Percentiles rank a stretch among this genome's conserved stretches.
phyloP scores from a whole-genome alignment of 2,113 vertebrate species.

The Chinchilla lanigera region DNA sequence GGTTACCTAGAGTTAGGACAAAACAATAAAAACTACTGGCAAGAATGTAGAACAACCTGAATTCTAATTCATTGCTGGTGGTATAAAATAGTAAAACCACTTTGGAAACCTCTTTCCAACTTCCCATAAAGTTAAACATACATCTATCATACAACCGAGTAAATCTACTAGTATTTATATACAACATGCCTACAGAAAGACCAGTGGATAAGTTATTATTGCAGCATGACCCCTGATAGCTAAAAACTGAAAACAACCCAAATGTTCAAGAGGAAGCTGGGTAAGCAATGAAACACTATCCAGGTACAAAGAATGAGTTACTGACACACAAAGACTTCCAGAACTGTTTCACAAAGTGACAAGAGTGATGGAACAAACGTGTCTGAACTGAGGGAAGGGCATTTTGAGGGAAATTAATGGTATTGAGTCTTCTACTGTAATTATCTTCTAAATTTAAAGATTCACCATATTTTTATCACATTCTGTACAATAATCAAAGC shows the following conservation, averaged over 20 bases:
- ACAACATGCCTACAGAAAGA: neutral
- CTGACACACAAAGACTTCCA: neutral
- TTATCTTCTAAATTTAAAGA: neutral
- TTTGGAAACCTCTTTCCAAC: neutral
- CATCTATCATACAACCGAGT: neutral
- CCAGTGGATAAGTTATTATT: neutral
- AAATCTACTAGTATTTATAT: neutral
- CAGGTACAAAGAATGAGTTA: neutral
- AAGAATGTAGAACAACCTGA: neutral
- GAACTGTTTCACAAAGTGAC: neutral
- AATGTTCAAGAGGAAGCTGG: neutral
- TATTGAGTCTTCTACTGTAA: neutral
- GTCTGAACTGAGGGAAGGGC: neutral
- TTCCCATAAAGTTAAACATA: neutral
- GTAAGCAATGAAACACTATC: neutral
- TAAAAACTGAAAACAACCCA: neutral
- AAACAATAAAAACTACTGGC: neutral
- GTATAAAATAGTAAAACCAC: neutral
- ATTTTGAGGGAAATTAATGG: neutral
- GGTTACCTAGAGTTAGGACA: no score
- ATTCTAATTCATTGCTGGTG: neutral
- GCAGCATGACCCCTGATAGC: neutral
- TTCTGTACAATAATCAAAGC: neutral
- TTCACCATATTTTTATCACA: neutral
- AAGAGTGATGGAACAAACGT: neutral